phyloP scores from a whole-genome alignment of 1,140 invertebrate species.

The Harpegnathos saltator region DNA sequence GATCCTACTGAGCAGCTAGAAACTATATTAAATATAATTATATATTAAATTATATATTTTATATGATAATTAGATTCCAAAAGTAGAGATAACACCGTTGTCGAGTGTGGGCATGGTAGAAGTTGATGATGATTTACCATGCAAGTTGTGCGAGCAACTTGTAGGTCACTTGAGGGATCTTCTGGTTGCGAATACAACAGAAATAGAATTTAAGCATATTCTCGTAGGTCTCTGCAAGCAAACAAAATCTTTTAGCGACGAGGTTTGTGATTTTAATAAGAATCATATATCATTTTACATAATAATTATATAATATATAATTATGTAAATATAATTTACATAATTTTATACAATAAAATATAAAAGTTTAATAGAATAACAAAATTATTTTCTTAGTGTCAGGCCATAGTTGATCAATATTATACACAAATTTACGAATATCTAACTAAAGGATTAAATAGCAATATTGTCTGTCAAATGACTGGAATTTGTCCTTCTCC shows the following conservation, averaged over 20 bases:
- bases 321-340: too few species aligned
- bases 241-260: conserved; percentile 88
- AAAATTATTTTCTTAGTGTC: conserved; percentile 81
- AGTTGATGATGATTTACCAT: conserved; percentile 90
- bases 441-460: conserved; percentile 89
- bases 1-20: conserved; percentile 12
- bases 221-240: conserved; percentile 93
- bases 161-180: conserved; percentile 92
- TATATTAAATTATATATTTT: conserved; percentile 26
- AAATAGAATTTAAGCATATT: conserved; percentile 92
- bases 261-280: conserved; percentile 78
- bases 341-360: too few species aligned
- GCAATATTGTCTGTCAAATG: conserved; percentile 89
- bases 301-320: neutral
- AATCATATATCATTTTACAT: neutral
- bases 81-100: conserved; percentile 87
- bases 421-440: conserved; percentile 91
- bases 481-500: conserved; percentile 89
- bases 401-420: conserved; percentile 91
- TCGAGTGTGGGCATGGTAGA: conserved; percentile 87
- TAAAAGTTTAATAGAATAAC: conserved; percentile 7
- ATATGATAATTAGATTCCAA: conserved; percentile 71
- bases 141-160: conserved; percentile 93
- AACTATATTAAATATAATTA: neutral
- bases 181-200: conserved; percentile 94